Evolutionary conservation across 2,888 invertebrate species (phyloP), one percentile per base, ranked within the genome.

Genomic region (Lepidonotus clava): DNA sequence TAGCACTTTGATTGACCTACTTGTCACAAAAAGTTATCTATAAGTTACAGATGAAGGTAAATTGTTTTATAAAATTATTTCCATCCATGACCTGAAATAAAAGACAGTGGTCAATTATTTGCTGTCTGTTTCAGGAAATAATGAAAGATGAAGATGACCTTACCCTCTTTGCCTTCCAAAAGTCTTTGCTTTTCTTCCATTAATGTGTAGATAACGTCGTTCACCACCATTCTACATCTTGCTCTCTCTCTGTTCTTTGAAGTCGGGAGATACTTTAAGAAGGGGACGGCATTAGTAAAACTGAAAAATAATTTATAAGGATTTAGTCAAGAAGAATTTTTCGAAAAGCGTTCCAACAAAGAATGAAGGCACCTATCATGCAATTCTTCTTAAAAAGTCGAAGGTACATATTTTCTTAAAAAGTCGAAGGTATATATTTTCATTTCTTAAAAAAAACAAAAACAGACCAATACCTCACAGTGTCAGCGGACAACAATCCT

Each of bases 401-500:
- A 66, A 66, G 32, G 11, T 11, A 66, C 24, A 8, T 11, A 24
- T n/a, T 24, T 66, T 14, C 32, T 11, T n/a, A 66, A 66, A 66
- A 66, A n/a, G 21, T 6, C 66, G 32, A n/a, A n/a, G 11, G 24
- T 66, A 32, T 66, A 11, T 66, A 6, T 6, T 24, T n/a, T 24
- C n/a, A 66, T 66, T n/a, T 32, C 21, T n/a, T 24, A 28, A 32
- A 32, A 8, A 76, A 76, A 76, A 24, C 32, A 5, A 32, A 32
- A 28, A 80, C n/a, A 8, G 11, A 38, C 21, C 24, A 34, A 40
- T 24, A 84, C 84, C 84, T 84, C n/a, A 84, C 84, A 66, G 84
- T 56, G 41, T 84, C 84, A 5, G 38, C 66, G 11, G 28, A 28
- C 11, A 66, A 24, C 11, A 84, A 24, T 24, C 41, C 40, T 11